Percentiles rank a stretch among this genome's conserved stretches.
Conservation (phyloP, 2,113 vertebrate genomes). For the Plecotus auritus region DNA sequence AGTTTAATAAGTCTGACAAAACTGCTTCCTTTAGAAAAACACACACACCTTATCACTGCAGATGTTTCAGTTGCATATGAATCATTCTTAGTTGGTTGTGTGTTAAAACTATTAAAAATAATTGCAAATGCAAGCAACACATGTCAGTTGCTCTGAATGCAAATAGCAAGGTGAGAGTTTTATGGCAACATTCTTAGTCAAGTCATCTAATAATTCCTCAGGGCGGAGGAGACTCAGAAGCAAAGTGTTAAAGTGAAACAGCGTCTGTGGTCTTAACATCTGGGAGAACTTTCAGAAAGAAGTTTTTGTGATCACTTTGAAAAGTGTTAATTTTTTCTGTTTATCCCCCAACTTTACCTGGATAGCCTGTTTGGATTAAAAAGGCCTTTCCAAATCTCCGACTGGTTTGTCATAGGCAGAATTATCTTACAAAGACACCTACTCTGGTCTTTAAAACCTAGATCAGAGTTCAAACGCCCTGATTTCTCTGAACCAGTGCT, state of each 20-base stretch:
- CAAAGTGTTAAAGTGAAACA: not conserved
- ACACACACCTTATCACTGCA: not conserved
- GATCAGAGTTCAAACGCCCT: not conserved
- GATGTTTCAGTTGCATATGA: not conserved
- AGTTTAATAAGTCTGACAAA: not conserved
- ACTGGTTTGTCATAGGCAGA: not conserved
- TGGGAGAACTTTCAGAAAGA: not conserved
- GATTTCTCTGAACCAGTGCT: not conserved
- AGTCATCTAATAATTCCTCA: not conserved
- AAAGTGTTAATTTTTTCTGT: not conserved
- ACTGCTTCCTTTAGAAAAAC: not conserved
- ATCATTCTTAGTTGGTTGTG: not conserved
- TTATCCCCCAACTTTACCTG: not conserved
- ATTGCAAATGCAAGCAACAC: not conserved
- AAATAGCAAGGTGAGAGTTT: not conserved
- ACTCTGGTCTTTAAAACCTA: not conserved
- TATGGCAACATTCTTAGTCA: not conserved
- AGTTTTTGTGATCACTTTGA: not conserved
- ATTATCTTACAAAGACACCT: not conserved
- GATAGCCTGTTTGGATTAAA: not conserved
- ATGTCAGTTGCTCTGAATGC: not conserved
- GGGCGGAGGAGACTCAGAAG: not conserved
- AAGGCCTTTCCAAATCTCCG: not conserved
- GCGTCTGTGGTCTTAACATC: not conserved
- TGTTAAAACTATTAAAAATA: not conserved